Evolutionary conservation across 2,797 vertebrate species (phyloP), one percentile per base, ranked within the genome.

Genomic region (Lacerta bilineata): DNA sequence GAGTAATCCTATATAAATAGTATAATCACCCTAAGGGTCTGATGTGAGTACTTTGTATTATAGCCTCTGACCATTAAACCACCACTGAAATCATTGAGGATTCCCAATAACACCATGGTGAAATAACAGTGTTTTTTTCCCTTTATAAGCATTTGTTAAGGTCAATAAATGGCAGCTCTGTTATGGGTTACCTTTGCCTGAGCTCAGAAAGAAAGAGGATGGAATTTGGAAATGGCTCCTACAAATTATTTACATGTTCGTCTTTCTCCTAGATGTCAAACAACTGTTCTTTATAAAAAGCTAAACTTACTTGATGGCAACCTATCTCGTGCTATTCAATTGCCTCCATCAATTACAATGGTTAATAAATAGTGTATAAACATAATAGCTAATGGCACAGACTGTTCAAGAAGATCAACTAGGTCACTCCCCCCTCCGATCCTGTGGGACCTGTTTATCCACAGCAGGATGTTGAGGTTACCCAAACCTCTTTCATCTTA

Each of bases 161-260:
- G 50, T 55, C 85, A 80, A 89, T 90, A 68, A 86, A 90, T 93
- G 80, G 71, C 81, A 75, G n/a, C 27, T 61, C 41, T 80, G 27
- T 39, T 10, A 80, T 68, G 88, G 78, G 89, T 82, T 86, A 83
- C 3, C 46, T 80, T 93, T 82, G 59, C 71, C 88, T 80, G 25
- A 33, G 27, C 72, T 91, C 94, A 91, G 86, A 89, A 68, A 91
- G 88, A 88, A 93, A 79, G 76, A 93, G 77, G 83, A 80, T 36
- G 20, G 7, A 74, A 39, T 74, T 39, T 50, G 77, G 80, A 91
- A 33, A 78, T 93, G 84, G 74, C 0, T 39, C 83, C 75, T 74
- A 0, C 33, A 90, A 80, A 3, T 78, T 92, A 69, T 36, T 64
- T 90, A 80, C 43, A 88, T 78, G 71, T 83, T 69, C 89, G 17